Percentiles rank a stretch among this genome's conserved stretches.
These are phyloP conservation scores for Pollimyrus isidori DNA, from an alignment of 2,113 vertebrate species.

Conservation along the genomic window DNA sequence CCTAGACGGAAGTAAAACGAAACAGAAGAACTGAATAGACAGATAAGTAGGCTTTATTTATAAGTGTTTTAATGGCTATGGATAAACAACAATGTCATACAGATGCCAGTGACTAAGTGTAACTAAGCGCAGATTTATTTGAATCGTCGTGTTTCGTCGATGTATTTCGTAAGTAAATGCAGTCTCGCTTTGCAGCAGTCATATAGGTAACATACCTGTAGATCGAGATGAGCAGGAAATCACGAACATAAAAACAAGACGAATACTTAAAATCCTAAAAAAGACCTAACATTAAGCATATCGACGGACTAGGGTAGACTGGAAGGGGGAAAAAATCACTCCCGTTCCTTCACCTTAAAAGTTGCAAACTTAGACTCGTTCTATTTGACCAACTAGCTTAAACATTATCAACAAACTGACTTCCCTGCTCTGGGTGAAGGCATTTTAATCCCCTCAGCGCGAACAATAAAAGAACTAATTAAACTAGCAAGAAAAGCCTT, in stretches of 20 bases:
- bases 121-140: not conserved
- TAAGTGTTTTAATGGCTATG: not conserved
- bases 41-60: not conserved
- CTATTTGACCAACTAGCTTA: conserved; percentile 61
- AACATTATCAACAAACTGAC: conserved; percentile 64
- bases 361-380: conserved; percentile 58
- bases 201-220: conserved; percentile 31
- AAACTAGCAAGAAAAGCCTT: conserved; percentile 70
- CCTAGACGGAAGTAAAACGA: conserved; percentile 57
- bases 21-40: not conserved
- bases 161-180: not conserved
- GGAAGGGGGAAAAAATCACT: conserved; percentile 55
- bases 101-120: not conserved
- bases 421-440: conserved; percentile 68
- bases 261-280: conserved; percentile 39
- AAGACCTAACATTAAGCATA: conserved; percentile 42
- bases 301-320: conserved; percentile 49
- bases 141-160: not conserved
- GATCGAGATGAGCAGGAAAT: conserved; percentile 22
- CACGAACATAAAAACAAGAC: conserved; percentile 29
- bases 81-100: not conserved
- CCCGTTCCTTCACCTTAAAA: conserved; percentile 54
- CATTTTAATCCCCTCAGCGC: conserved; percentile 66
- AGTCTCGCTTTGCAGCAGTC: not conserved
- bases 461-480: conserved; percentile 74